These are phyloP conservation scores for Calliphora vomitoria DNA, from an alignment of 2,888 invertebrate genomes.

Conservation along the genomic window DNA sequence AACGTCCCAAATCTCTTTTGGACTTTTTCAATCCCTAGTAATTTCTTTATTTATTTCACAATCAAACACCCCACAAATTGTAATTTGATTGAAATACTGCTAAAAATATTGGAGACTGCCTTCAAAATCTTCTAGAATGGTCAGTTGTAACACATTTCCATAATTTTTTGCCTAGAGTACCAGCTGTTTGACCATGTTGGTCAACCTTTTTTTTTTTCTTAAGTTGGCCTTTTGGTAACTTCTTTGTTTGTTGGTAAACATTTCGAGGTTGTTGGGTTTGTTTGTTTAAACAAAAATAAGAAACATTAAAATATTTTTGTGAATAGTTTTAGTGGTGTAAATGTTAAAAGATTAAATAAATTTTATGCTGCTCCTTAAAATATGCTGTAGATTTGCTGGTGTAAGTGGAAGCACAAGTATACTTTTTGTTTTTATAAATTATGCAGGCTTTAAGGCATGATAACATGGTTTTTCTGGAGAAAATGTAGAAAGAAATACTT, in stretches of 20 bases:
- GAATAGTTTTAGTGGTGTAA: constrained; percentile 53
- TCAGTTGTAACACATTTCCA: constrained; percentile 14
- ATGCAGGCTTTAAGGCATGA: constrained; percentile 41
- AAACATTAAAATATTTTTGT: constrained; percentile 32
- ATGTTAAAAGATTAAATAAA: constrained; percentile 57
- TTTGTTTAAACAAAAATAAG: background rate
- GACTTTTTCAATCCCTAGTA: background rate
- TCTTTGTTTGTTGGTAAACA: constrained; percentile 33
- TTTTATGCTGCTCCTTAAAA: constrained; percentile 51
- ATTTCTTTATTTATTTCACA: background rate
- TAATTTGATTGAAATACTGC: constrained; percentile 39
- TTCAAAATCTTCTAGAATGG: background rate
- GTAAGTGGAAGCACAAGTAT: constrained; percentile 22
- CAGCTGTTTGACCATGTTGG: constrained; percentile 9
- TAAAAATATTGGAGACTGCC: background rate
- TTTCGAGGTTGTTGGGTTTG: background rate
- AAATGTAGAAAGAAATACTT: background rate
- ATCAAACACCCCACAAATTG: constrained; percentile 9
- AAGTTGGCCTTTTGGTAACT: constrained; percentile 27
- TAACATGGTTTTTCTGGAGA: background rate
- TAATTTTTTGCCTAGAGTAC: background rate
- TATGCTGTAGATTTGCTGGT: constrained; percentile 29
- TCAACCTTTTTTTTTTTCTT: background rate
- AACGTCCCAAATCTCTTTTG: background rate
- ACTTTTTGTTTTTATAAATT: constrained; percentile 50